Conservation (phyloP, 2,888 invertebrate species). For the Dasypogon diadema region DNA sequence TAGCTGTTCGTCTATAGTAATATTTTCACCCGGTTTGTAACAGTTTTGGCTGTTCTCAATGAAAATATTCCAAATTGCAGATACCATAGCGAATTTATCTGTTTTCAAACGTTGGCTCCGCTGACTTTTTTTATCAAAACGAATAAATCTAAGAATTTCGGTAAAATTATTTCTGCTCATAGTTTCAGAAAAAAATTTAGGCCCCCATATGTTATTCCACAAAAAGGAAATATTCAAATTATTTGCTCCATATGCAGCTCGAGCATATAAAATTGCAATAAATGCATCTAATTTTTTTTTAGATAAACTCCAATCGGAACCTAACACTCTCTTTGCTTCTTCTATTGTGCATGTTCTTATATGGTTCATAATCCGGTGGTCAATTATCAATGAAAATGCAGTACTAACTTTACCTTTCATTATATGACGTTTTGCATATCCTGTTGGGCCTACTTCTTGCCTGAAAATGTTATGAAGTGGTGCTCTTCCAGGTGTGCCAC, state of each 20-base stretch:
- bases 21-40: no score
- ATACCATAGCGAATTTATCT: conserved; percentile 21
- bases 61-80: no score
- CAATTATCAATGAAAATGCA: no score
- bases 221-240: conserved; percentile 8
- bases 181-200: no score
- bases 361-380: no score
- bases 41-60: no score
- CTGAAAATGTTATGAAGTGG: conserved; percentile 51
- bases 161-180: no score
- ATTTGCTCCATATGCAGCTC: not conserved
- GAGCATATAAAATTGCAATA: conserved; percentile 7
- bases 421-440: no score
- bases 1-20: no score
- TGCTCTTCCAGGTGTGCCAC: conserved; percentile 51
- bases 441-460: conserved; percentile 47
- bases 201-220: no score
- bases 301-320: not conserved
- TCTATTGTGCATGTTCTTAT: no score
- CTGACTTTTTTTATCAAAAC: conserved; percentile 47
- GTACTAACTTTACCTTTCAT: no score
- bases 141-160: conserved; percentile 36
- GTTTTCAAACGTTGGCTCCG: conserved; percentile 15
- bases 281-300: not conserved
- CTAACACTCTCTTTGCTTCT: conserved; percentile 8